A percentile compares a stretch with the other conserved stretches of the same genome.
phyloP scores from a whole-genome alignment of 2,113 vertebrate species.

The Vulpes lagopus region DNA sequence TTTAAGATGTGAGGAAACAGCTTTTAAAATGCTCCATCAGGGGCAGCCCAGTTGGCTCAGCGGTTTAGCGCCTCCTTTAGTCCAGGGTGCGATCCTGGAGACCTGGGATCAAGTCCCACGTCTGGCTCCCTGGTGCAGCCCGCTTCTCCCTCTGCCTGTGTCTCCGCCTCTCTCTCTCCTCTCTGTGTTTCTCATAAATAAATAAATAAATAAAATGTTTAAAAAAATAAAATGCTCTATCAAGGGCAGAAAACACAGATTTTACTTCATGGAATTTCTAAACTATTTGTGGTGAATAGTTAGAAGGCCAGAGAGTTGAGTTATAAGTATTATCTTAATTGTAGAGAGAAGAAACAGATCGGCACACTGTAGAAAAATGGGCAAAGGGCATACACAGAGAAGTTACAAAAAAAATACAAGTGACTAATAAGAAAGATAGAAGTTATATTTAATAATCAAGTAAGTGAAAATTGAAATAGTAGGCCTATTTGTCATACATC shows the following conservation, averaged over 20 bases:
- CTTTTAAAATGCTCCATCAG: background rate
- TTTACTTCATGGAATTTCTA: constrained; percentile 14
- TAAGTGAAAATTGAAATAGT: background rate
- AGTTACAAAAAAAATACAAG: background rate
- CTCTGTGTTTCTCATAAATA: no score
- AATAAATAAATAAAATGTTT: no score
- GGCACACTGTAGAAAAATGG: background rate
- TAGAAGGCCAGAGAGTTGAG: background rate
- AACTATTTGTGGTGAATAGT: background rate
- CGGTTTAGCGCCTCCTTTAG: no score
- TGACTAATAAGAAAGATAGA: background rate
- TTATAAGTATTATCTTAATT: background rate
- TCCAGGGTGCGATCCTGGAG: no score
- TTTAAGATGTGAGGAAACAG: background rate
- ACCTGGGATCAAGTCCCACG: no score
- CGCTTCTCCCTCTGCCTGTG: no score
- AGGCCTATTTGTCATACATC: background rate
- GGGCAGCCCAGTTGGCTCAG: background rate
- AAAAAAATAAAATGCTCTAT: background rate
- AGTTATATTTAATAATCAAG: background rate
- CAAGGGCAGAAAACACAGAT: background rate
- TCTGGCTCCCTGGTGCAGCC: no score
- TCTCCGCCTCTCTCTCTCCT: no score
- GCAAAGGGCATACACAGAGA: background rate
- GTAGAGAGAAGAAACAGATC: background rate